phyloP scores from a whole-genome alignment of 2,797 vertebrate genomes.

The Spea hammondii region DNA sequence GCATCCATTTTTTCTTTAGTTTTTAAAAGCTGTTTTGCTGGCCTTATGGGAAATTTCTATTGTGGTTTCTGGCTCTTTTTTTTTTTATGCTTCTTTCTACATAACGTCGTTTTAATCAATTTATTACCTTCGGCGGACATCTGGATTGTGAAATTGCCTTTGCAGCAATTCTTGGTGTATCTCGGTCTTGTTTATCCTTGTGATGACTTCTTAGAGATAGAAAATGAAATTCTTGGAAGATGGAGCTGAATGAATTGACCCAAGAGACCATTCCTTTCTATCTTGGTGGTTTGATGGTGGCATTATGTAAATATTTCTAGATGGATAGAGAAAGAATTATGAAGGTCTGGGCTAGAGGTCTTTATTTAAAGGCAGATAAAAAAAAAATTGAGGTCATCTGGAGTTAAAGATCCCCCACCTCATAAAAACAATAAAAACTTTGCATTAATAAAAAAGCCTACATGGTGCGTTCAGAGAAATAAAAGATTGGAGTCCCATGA shows the following conservation, averaged over 20 bases:
- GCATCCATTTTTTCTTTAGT: not conserved
- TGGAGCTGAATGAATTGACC: not conserved
- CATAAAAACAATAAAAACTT: too few species aligned
- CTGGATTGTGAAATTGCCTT: conserved; percentile 1
- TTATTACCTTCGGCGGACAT: conserved; percentile 8
- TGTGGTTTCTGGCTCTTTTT: not conserved
- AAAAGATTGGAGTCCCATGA: too few species aligned
- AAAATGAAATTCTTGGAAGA: conserved; percentile 10
- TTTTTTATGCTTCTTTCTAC: conserved; percentile 6
- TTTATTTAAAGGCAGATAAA: too few species aligned
- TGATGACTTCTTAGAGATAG: not conserved
- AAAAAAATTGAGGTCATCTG: too few species aligned
- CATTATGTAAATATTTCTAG: not conserved
- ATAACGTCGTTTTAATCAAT: conserved; percentile 10
- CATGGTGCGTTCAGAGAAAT: too few species aligned
- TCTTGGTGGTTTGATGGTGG: not conserved
- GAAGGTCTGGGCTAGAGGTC: too few species aligned
- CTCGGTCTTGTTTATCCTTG: not conserved
- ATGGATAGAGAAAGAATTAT: not conserved
- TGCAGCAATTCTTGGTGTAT: not conserved
- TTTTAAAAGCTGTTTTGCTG: conserved; percentile 3
- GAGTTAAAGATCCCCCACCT: too few species aligned
- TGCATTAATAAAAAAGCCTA: too few species aligned
- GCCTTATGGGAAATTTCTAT: not conserved
- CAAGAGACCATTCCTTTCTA: not conserved